Base-by-base conservation (phyloP, 2,113 vertebrate species). In the Crotalus helleri region DNA sequence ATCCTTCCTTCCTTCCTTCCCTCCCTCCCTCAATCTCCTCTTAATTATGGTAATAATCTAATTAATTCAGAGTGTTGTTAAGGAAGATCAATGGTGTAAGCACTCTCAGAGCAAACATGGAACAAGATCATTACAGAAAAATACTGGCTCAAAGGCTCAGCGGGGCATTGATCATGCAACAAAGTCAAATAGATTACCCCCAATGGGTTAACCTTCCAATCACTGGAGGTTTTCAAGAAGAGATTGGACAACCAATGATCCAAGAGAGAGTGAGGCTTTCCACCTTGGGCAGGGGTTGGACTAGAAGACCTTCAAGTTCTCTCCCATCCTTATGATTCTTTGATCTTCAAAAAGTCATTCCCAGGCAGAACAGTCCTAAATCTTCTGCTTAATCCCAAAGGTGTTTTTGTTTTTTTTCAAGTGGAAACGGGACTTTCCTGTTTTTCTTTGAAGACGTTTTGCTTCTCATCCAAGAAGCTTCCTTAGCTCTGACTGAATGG, bases 121-220 rank as follows among this genome's bases (percentile, higher is more conserved):
- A 93, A 88, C 85, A 44, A 81, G 90, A 59, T 96, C 87, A 95
- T 95, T 96, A 96, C 92, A 94, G 90, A 93, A 89, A 95, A 95
- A 64, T 24, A 0, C 89, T 92, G 0, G 0, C 61, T 44, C 88
- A 95, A 93, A 1, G 64, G 95, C 58, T 59, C 94, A 58, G 7
- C 91, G 91, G 29, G 88, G 44, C 49, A 49, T 49, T 49, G 7
- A 49, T 39, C 88, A 94, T 94, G 91, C 91, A 1, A 39, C 39
- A 5, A 4, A 49, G 33, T 7, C 54, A 29, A 57, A 61, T 1
- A 33, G 10, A 9, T 44, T 91, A 44, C 1, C 5, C 3, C 58
- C 58, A 59, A 26, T 26, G 2, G 58, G 23, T 59, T 61, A 29
- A 11, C 24, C 0, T 0, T 94, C 6, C 8, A 96, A 96, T 94